Conservation (phyloP, 1,140 invertebrate genomes). For the Calliopsis andreniformis region DNA sequence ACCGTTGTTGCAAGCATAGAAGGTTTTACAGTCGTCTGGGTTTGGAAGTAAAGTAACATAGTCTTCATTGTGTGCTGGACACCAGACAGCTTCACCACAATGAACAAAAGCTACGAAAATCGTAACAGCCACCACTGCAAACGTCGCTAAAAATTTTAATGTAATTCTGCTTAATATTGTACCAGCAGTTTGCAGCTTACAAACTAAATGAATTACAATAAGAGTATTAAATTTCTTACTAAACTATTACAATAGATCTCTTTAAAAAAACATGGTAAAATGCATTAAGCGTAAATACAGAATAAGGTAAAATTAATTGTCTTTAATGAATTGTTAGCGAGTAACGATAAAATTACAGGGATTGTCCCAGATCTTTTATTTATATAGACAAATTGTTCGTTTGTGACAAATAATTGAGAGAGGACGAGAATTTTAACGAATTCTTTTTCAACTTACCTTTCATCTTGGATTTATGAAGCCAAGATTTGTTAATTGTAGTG, state of each 20-base stretch:
- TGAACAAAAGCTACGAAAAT: background rate
- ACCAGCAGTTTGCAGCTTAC: background rate
- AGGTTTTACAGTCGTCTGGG: conserved; percentile 2
- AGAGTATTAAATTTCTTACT: background rate
- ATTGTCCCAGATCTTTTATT: too few relatives aligned
- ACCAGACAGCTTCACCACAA: background rate
- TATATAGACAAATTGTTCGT: too few relatives aligned
- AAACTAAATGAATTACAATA: too few relatives aligned
- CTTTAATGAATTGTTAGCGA: too few relatives aligned
- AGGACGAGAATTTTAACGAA: too few relatives aligned
- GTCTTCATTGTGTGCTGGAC: background rate
- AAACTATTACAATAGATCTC: background rate
- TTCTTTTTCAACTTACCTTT: background rate
- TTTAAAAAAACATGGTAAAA: too few relatives aligned
- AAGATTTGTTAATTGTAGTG: too few relatives aligned
- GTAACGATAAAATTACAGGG: too few relatives aligned
- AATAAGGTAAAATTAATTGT: too few relatives aligned
- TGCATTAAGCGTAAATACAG: too few relatives aligned
- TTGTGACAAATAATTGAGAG: background rate
- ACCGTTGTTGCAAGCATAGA: background rate
- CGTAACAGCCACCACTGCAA: background rate
- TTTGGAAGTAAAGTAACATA: background rate
- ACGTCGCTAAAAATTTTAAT: background rate
- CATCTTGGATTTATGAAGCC: background rate
- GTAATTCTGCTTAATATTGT: background rate